Evolutionary conservation across 2,113 vertebrate genomes (phyloP).

Genomic region (Macrotis lagotis): DNA sequence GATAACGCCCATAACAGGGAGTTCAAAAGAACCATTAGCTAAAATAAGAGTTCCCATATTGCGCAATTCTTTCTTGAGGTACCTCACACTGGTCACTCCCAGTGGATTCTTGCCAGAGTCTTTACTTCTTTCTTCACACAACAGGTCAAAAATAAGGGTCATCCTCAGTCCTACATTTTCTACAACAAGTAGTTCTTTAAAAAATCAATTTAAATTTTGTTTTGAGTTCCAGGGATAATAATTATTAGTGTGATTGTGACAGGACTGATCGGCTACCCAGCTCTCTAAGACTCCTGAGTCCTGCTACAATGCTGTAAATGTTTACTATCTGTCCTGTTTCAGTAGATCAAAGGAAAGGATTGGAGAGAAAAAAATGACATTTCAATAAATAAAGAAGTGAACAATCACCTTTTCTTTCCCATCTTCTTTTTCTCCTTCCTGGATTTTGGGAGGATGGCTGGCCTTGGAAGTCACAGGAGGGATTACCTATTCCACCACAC

Average conservation of each 20-base stretch:
- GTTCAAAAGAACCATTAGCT: not conserved
- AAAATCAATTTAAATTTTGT: not conserved
- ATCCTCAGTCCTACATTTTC: not conserved
- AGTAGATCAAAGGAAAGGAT: not conserved
- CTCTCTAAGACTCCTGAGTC: not conserved
- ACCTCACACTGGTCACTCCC: not conserved
- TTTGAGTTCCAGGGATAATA: not conserved
- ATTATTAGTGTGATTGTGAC: not conserved
- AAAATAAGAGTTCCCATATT: not conserved
- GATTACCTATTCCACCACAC: constrained; percentile 72
- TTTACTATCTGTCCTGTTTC: not conserved
- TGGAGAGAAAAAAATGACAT: not conserved
- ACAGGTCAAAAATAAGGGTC: not conserved
- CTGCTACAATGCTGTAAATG: not conserved
- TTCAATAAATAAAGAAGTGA: not conserved
- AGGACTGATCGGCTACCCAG: not conserved
- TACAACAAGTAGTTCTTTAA: not conserved
- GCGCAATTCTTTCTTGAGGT: not conserved
- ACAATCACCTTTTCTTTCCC: constrained; percentile 80
- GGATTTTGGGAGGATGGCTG: constrained; percentile 67
- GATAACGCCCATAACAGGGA: not conserved
- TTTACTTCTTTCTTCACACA: not conserved
- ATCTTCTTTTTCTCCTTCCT: constrained; percentile 68
- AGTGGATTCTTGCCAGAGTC: not conserved
- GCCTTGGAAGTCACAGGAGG: constrained; percentile 71